A percentile compares a stretch with the other conserved stretches of the same genome.
Evolutionary conservation across 1,140 invertebrate genomes (phyloP).

Genomic region (Asbolus verrucosus): DNA sequence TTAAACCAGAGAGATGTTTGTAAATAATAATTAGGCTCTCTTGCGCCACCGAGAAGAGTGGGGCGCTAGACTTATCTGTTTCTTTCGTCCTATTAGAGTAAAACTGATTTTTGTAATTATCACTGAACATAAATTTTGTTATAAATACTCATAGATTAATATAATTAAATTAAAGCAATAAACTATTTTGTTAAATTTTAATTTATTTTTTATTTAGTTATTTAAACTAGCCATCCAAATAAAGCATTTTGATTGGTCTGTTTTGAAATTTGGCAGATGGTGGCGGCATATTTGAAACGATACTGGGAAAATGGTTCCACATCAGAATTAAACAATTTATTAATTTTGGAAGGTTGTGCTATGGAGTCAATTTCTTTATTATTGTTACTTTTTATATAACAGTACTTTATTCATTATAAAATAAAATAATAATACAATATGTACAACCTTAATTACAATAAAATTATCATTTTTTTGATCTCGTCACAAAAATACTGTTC

Average conservation of each 20-base stretch:
- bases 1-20: slow-evolving; percentile 61
- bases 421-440: slow-evolving; percentile 56
- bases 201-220: too few relatives aligned
- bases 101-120: slow-evolving; percentile 41
- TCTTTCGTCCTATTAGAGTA: slow-evolving; percentile 33
- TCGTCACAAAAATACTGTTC: slow-evolving; percentile 47
- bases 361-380: neutral
- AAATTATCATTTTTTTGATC: slow-evolving; percentile 37
- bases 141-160: slow-evolving; percentile 61
- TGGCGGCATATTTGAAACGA: too few relatives aligned
- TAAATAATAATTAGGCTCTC: slow-evolving; percentile 51
- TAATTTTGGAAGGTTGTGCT: too few relatives aligned
- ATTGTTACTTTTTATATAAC: slow-evolving; percentile 43
- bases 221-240: too few relatives aligned
- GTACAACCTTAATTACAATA: slow-evolving; percentile 54
- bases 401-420: slow-evolving; percentile 50
- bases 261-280: too few relatives aligned
- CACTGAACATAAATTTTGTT: slow-evolving; percentile 55
- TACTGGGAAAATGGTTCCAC: too few relatives aligned
- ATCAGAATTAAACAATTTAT: too few relatives aligned
- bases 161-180: slow-evolving; percentile 57
- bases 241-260: too few relatives aligned
- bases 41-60: neutral
- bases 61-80: neutral
- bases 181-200: slow-evolving; percentile 49